A percentile compares a stretch with the other conserved stretches of the same genome.
These are phyloP conservation scores for Dendrophyllia cribrosa DNA, from an alignment of 64 coral and sea anemone species.

Conservation along the genomic window DNA sequence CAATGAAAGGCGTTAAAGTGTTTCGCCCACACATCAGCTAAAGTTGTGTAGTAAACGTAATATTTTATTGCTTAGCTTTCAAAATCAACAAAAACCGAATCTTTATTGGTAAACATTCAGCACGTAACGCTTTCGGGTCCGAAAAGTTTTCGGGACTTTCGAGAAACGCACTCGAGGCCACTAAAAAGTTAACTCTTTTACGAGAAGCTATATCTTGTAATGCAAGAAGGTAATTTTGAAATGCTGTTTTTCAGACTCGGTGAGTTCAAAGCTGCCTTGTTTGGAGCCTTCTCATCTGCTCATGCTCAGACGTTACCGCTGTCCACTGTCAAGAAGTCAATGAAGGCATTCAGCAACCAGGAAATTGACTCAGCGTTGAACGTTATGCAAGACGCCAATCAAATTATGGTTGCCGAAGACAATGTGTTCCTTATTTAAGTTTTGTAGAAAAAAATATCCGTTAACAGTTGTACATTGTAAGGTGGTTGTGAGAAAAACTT, in stretches of 20 bases:
- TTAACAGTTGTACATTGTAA: background rate
- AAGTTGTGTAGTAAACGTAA: too few relatives aligned
- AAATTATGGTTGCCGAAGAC: conserved; percentile 81
- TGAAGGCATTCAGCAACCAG: conserved; percentile 64
- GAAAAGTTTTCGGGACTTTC: too few relatives aligned
- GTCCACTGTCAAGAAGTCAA: conserved; percentile 46
- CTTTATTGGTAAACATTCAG: too few relatives aligned
- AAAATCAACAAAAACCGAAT: too few relatives aligned
- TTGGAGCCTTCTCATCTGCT: conserved; percentile 56
- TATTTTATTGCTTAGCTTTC: too few relatives aligned
- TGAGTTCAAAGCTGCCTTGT: conserved; percentile 77
- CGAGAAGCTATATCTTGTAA: background rate
- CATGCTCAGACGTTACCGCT: conserved; percentile 82
- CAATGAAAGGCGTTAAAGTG: too few relatives aligned
- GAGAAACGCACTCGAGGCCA: too few relatives aligned
- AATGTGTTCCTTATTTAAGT: conserved; percentile 81
- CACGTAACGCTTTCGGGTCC: too few relatives aligned
- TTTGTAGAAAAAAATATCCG: background rate
- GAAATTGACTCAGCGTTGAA: conserved; percentile 82
- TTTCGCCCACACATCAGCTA: too few relatives aligned
- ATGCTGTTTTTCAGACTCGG: conserved; percentile 45
- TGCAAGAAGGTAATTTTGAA: background rate
- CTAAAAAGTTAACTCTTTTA: background rate
- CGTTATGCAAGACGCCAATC: conserved; percentile 90
- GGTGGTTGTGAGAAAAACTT: too few relatives aligned